These are phyloP conservation scores for Odocoileus hemionus DNA, from an alignment of 2,113 vertebrate genomes.

Conservation along the genomic window DNA sequence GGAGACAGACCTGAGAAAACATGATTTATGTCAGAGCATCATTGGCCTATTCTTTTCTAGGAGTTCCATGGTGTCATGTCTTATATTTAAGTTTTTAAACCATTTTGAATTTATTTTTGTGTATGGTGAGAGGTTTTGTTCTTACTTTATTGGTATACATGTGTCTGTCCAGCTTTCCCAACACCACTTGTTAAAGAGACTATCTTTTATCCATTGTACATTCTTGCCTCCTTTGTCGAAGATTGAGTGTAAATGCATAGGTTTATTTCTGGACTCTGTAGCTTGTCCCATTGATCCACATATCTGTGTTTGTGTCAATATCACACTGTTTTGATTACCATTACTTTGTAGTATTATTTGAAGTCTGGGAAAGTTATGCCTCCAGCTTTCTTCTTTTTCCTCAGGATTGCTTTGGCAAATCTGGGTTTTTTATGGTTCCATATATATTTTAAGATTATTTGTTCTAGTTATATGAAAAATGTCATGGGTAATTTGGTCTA, in stretches of 20 bases:
- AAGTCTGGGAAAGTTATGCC: neutral
- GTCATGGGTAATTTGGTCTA: neutral
- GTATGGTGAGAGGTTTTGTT: neutral
- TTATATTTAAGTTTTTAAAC: neutral
- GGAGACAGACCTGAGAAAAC: neutral
- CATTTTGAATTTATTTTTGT: neutral
- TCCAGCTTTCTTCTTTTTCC: neutral
- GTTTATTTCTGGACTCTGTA: neutral
- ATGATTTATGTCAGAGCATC: neutral
- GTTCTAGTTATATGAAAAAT: neutral
- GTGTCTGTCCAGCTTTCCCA: neutral
- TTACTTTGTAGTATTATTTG: neutral
- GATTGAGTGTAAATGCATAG: neutral
- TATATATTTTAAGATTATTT: neutral
- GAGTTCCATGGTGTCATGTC: neutral
- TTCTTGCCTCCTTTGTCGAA: neutral
- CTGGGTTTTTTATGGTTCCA: neutral
- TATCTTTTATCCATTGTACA: neutral
- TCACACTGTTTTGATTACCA: neutral
- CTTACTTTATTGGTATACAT: neutral
- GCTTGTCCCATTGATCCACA: neutral
- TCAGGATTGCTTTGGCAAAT: neutral
- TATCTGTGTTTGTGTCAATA: neutral
- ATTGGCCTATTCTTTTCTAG: neutral
- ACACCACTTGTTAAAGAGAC: neutral